Evolutionary conservation across 2,113 vertebrate species (phyloP), one percentile per base, ranked within the genome.

Genomic region (Leptosomus discolor): DNA sequence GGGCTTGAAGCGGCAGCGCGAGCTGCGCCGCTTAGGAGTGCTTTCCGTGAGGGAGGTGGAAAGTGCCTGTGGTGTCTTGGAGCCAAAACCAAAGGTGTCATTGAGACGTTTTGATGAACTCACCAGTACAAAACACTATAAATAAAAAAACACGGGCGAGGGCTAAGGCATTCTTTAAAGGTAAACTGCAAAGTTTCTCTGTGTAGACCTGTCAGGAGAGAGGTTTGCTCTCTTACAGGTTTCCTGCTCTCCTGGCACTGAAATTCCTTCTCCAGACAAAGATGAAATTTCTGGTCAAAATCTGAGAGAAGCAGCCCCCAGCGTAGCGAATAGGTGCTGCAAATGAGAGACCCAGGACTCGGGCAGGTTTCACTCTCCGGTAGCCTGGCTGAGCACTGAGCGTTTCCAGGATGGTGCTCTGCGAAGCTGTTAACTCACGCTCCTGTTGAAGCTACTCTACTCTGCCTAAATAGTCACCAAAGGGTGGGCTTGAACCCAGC

Each of bases 11-110:
- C 36, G 2, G 60, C 30, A 8, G 22, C 14, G 6, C 34, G 2
- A 1, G 3, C 6, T 1, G 45, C 26, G 61, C 48, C 6, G 27
- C 37, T 18, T 4, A 1, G 0, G 15, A 22, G 36, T 1, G 37
- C 74, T 37, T 32, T n/a, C 6, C 26, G 7, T 3, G 29, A 6
- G 22, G 32, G 60, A 41, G 17, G 45, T 45, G 45, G 69, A 37
- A 32, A 37, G 46, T 4, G 30, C 19, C 81, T 2, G 3, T 5
- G 39, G 39, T 23, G 39, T 23, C 36, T 39, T 0, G 0, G 30
- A 32, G 34, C 22, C 13, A 34, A 12, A 36, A 48, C 45, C 51
- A 50, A 15, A 36, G 5, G 2, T 5, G 23, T 32, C 30, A 34
- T 3, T 37, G 36, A 43, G 17, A 3, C 9, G 11, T 69, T 81